Evolutionary conservation across 2,888 invertebrate genomes (phyloP), one percentile per base, ranked within the genome.

Genomic region (Ptychoptera albimana): DNA sequence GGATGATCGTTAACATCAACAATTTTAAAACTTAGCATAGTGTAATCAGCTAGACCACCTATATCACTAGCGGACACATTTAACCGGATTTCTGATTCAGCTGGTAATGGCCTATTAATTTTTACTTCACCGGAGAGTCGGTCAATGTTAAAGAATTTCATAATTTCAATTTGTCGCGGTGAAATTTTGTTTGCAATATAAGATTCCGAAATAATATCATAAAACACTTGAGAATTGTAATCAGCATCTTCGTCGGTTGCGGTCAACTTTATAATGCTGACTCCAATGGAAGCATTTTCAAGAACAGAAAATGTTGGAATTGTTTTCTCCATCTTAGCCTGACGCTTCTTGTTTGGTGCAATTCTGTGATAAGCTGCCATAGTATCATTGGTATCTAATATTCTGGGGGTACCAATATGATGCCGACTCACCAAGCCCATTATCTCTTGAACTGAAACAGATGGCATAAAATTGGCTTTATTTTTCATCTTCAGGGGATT

Each of bases 1-100:
- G 80, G 75, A 58, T 89, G 86, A 53, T 89, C 82, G 59, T 89
- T 89, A 0, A 88, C 75, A 55, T 86, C 86, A 54, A 75, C 74
- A 1, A 88, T 73, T 41, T 74, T 74, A n/a, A 89, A 70, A 51
- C 79, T 71, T 4, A 88, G 61, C 7, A 75, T 74, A 2, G 84
- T 72, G 43, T 72, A 70, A 51, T 86, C 85, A 51, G 72, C 74
- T 2, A 87, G 61, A 2, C 80, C 82, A 5, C 82, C 86, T 1
- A 76, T 73, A 59, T 91, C 91, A 12, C 72, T 68, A 1, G 85
- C 88, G 1, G 82, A 75, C 5, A 88, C 69, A 53, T 84, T 82
- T 4, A 91, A 61, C 45, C 76, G 68, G 50, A 86, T 79, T 57
- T 84, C 82, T 0, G 77, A 74, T 59, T 85, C 84, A 0, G 85